Percentiles rank a stretch among this genome's conserved stretches.
Evolutionary conservation across 1,140 invertebrate genomes (phyloP).

Genomic region (honey bee (Apis mellifera)): DNA sequence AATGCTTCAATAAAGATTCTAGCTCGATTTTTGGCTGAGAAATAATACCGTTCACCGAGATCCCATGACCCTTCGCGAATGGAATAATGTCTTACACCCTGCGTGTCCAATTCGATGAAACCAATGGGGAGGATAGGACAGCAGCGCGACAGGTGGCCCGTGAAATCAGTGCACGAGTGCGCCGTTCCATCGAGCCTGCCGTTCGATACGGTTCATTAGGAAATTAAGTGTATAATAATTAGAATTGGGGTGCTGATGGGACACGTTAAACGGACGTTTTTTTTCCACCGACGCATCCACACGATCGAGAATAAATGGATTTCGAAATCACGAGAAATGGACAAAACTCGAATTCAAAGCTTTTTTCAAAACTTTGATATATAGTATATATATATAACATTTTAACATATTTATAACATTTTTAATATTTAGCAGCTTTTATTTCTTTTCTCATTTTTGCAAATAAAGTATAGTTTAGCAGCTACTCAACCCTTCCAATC

Average conservation of each 20-base stretch:
- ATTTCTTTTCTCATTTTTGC: too few species aligned
- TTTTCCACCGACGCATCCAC: not conserved
- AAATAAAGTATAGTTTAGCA: too few species aligned
- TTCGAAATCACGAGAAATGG: not conserved
- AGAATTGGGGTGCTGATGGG: slow-evolving; percentile 57
- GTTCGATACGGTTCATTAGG: slow-evolving; percentile 76
- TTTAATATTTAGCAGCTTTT: too few species aligned
- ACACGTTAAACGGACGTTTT: slow-evolving; percentile 45
- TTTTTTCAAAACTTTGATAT: too few species aligned
- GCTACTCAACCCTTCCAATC: too few species aligned
- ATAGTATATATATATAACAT: too few species aligned
- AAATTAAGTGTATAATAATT: slow-evolving; percentile 74
- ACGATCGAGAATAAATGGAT: not conserved
- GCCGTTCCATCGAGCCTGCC: slow-evolving; percentile 66
- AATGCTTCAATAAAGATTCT: too few species aligned
- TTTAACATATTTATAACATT: too few species aligned
- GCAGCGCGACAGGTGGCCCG: slow-evolving; percentile 80
- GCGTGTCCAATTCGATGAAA: slow-evolving; percentile 76
- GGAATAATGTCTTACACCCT: slow-evolving; percentile 76
- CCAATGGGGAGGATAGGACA: slow-evolving; percentile 69
- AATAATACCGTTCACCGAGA: slow-evolving; percentile 15
- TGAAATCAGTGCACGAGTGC: slow-evolving; percentile 79
- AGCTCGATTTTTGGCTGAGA: not conserved
- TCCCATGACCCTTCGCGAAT: slow-evolving; percentile 57
- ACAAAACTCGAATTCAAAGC: not conserved